A percentile compares a stretch with the other conserved stretches of the same genome.
Conservation (phyloP, 2,888 invertebrate genomes). For the Polydrusus pterygomalis region DNA sequence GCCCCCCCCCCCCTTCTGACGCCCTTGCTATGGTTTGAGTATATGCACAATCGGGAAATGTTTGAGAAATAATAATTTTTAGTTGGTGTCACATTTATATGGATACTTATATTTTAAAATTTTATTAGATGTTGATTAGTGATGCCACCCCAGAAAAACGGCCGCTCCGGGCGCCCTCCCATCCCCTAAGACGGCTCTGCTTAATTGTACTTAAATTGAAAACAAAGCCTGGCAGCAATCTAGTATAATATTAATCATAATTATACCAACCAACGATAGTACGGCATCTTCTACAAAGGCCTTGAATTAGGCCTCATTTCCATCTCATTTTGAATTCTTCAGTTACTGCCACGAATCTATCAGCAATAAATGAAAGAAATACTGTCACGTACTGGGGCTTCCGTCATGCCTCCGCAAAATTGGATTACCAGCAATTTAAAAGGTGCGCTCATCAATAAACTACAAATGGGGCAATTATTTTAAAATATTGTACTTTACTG, state of each 20-base stretch:
- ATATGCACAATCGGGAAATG: too few relatives aligned
- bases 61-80: too few relatives aligned
- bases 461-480: too few relatives aligned
- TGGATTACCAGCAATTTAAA: conserved; percentile 17
- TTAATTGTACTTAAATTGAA: conserved; percentile 6
- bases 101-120: too few relatives aligned
- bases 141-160: too few relatives aligned
- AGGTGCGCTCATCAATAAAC: conserved; percentile 15
- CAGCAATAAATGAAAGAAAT: conserved; percentile 33
- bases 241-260: background rate
- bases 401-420: conserved; percentile 27
- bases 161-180: too few relatives aligned
- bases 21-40: too few relatives aligned
- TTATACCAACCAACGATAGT: background rate
- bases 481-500: too few relatives aligned
- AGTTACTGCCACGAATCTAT: conserved; percentile 32
- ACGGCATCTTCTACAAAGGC: conserved; percentile 7
- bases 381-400: conserved; percentile 33
- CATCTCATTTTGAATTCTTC: conserved; percentile 34
- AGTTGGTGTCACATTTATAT: too few relatives aligned
- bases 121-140: too few relatives aligned
- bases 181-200: too few relatives aligned
- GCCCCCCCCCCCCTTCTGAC: too few relatives aligned
- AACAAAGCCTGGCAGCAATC: background rate
- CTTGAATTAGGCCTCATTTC: conserved; percentile 21